Evolutionary conservation across 2,113 vertebrate genomes (phyloP).

Genomic region (Taurulus bubalis): DNA sequence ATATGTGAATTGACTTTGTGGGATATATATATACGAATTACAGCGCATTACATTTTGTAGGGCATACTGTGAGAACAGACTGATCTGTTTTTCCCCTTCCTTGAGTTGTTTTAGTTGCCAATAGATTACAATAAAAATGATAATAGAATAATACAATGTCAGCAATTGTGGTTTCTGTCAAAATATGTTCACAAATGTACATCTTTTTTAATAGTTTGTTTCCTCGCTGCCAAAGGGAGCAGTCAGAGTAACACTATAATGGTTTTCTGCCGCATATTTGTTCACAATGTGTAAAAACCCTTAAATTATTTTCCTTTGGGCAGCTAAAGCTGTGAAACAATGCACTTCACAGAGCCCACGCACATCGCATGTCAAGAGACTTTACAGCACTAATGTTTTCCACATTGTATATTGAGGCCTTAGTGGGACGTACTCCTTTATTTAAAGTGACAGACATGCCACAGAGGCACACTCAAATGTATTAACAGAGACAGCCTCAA

Average conservation of each 20-base stretch:
- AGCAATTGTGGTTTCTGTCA: neutral
- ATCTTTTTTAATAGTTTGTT: neutral
- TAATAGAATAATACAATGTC: neutral
- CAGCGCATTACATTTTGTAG: neutral
- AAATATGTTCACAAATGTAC: neutral
- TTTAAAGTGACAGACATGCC: conserved; percentile 70
- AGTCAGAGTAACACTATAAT: neutral
- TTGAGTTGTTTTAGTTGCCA: neutral
- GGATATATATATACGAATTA: neutral
- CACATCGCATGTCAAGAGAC: conserved; percentile 43
- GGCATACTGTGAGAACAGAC: neutral
- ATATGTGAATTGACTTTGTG: neutral
- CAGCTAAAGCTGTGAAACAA: conserved; percentile 42
- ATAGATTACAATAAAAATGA: neutral
- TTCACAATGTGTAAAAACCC: neutral
- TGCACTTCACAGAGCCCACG: conserved; percentile 49
- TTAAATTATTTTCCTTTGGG: neutral
- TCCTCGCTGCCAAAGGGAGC: neutral
- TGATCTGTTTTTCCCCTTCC: neutral
- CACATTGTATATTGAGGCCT: conserved; percentile 25
- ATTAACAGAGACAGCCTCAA: conserved; percentile 43
- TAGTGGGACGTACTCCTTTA: conserved; percentile 44
- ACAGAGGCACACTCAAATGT: conserved; percentile 45
- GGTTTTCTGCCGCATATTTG: neutral
- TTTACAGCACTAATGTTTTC: conserved; percentile 13